Evolutionary conservation across 2,888 invertebrate genomes (phyloP).

Genomic region (Caenorhabditis plicata): DNA sequence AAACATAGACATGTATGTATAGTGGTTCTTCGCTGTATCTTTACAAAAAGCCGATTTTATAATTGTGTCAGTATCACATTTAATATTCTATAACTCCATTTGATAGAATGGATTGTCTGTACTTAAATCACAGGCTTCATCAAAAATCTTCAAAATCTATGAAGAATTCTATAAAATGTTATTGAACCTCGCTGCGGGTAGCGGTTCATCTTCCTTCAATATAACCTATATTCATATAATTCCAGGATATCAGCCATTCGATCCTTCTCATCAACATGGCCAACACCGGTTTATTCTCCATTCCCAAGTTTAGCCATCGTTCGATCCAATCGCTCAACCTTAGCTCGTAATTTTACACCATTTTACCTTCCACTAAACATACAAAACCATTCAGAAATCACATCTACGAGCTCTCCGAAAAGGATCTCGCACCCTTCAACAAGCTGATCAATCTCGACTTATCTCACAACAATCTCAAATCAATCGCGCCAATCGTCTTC

Average conservation of each 20-base stretch:
- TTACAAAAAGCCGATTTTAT: too few relatives aligned
- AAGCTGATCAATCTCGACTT: slow-evolving; percentile 46
- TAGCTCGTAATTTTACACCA: slow-evolving; percentile 38
- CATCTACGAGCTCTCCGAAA: slow-evolving; percentile 55
- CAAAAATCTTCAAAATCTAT: too few relatives aligned
- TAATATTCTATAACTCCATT: too few relatives aligned
- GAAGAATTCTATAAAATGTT: too few relatives aligned
- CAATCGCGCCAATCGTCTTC: slow-evolving; percentile 44
- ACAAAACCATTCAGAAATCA: slow-evolving; percentile 47
- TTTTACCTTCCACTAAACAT: neutral
- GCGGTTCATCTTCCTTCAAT: too few relatives aligned
- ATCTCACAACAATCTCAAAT: slow-evolving; percentile 54
- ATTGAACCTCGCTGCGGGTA: too few relatives aligned
- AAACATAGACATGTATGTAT: slow-evolving; percentile 26
- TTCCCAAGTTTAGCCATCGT: slow-evolving; percentile 55
- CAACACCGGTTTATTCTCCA: slow-evolving; percentile 59
- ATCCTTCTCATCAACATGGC: slow-evolving; percentile 59
- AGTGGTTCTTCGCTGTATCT: too few relatives aligned
- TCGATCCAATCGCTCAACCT: slow-evolving; percentile 54
- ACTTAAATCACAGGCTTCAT: too few relatives aligned
- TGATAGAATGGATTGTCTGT: too few relatives aligned
- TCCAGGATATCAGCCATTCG: slow-evolving; percentile 52
- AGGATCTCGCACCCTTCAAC: slow-evolving; percentile 46
- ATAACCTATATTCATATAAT: too few relatives aligned
- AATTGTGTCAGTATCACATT: too few relatives aligned